phyloP scores from a whole-genome alignment of 2,888 invertebrate genomes.

The Spilarctia lutea region DNA sequence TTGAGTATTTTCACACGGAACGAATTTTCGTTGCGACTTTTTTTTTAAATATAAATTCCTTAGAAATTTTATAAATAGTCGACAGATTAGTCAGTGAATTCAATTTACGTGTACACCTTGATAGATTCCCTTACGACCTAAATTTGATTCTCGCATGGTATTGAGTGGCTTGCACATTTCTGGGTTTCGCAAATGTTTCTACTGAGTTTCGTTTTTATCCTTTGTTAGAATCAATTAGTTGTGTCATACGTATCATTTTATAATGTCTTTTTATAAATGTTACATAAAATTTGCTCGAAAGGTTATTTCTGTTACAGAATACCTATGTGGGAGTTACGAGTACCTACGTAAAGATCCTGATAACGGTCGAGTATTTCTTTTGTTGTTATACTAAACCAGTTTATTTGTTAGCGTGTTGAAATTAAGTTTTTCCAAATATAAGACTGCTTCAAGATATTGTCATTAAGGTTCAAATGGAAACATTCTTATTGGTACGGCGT shows the following conservation, averaged over 20 bases:
- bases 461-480: too few species aligned
- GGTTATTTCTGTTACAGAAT: too few species aligned
- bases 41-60: not conserved
- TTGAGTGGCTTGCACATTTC: not conserved
- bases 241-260: not conserved
- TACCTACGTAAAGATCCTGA: too few species aligned
- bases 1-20: constrained; percentile 35
- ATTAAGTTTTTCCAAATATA: too few species aligned
- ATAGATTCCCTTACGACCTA: not conserved
- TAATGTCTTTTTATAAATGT: not conserved
- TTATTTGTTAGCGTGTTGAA: too few species aligned
- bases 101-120: not conserved
- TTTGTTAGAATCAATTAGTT: not conserved
- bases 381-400: too few species aligned
- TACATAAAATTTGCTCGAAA: too few species aligned
- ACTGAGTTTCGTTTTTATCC: not conserved
- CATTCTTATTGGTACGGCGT: too few species aligned
- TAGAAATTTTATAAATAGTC: not conserved
- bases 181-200: not conserved
- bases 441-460: too few species aligned
- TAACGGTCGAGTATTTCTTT: too few species aligned
- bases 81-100: not conserved
- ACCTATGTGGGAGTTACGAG: too few species aligned
- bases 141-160: too few species aligned
- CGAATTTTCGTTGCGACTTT: not conserved